These are phyloP conservation scores for Mormyrus hasselquistii DNA, from an alignment of 2,797 vertebrate species.

Conservation along the genomic window DNA sequence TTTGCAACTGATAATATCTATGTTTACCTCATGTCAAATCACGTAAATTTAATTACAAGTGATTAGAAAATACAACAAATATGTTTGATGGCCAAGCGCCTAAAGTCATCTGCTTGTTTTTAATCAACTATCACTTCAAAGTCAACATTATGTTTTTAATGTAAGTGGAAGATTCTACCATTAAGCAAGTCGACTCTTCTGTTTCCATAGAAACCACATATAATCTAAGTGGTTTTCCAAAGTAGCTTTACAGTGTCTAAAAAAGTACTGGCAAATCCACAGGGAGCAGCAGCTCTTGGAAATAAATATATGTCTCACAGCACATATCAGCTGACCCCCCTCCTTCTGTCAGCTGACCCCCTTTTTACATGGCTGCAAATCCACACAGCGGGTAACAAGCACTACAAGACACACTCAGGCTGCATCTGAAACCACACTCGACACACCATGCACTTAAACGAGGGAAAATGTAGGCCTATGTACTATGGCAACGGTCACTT, in stretches of 20 bases:
- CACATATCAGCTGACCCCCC: neutral
- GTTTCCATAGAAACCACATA: neutral
- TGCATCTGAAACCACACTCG: neutral
- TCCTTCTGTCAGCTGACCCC: neutral
- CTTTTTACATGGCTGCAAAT: neutral
- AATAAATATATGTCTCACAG: neutral
- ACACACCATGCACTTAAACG: neutral
- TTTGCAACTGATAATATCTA: neutral
- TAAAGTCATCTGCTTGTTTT: neutral
- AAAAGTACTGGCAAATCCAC: neutral
- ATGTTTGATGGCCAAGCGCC: neutral
- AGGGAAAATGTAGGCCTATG: neutral
- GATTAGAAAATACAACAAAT: neutral
- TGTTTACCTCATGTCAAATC: neutral
- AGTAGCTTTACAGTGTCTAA: neutral
- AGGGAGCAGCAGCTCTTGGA: neutral
- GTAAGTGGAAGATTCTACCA: neutral
- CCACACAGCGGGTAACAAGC: neutral
- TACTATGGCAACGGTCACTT: neutral
- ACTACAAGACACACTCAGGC: neutral
- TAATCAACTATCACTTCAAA: neutral
- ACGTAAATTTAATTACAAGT: neutral
- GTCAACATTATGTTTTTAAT: neutral
- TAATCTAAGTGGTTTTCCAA: neutral
- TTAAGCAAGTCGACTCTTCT: neutral